Base-by-base conservation (phyloP, 2,888 invertebrate genomes). In the Coenonympha glycerion region DNA sequence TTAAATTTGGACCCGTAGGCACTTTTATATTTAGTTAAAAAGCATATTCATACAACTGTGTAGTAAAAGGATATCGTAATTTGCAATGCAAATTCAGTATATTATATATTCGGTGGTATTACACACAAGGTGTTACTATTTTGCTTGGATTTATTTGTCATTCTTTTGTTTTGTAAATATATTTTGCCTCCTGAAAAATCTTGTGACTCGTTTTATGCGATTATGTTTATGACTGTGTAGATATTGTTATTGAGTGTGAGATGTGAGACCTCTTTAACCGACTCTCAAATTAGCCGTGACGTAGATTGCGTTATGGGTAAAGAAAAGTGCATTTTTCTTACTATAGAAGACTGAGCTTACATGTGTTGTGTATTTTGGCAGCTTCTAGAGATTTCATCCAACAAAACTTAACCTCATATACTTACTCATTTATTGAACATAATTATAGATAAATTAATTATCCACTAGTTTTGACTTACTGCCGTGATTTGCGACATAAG, bases 281-380 rank as follows among this genome's bases (percentile, higher is more conserved):
- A 26, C 15, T 48, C 31, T 33, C 15, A 6, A 42, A 21, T 34
- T 40, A 49, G 28, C 8, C 13, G 36, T 49, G 36, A 42, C 42
- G 41, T 42, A 16, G 11, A 11, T 47, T 31, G 26, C 28, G 36
- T 41, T 21, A 26, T 31, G 26, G 28, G 36, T 41, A 26, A 26
- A 21, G 28, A 42, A 42, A 42, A 47, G 19, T 42, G 41, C 41
- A 42, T 46, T 18, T 37, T 36, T 21, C 22, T 52, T 19, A 13
- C 13, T 18, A 22, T 36, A 21, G 16, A 44, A 47, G 18, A 37
- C 6, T 26, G 5, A 13, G 18, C 22, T n/a, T n/a, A n/a, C n/a
- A n/a, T n/a, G n/a, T n/a, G n/a, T n/a, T 36, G 36, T 47, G 36
- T 41, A 52, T 36, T 42, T 49, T 49, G 42, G 49, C 42, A 41